These are phyloP conservation scores for Andrena trimmerana DNA, from an alignment of 2,888 invertebrate species.

Conservation along the genomic window DNA sequence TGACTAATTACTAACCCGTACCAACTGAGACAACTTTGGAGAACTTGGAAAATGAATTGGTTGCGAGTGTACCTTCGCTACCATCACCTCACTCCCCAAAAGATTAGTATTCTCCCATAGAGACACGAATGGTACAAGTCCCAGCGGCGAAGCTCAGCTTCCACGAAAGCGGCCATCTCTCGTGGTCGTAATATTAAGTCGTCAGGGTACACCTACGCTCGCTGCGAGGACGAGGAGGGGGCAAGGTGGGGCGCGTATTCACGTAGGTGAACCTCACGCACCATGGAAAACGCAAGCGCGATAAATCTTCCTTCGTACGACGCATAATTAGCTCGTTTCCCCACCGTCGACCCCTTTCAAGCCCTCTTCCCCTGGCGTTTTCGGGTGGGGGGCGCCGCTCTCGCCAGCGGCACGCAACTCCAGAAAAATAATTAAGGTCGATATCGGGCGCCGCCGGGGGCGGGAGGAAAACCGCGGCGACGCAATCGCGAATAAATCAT, in stretches of 20 bases:
- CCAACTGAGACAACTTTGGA: too few species aligned
- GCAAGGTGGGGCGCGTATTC: constrained; percentile 17
- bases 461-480: constrained; percentile 38
- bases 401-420: background rate
- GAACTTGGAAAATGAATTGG: background rate
- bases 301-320: constrained; percentile 78
- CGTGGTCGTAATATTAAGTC: constrained; percentile 72
- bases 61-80: background rate
- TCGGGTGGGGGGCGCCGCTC: constrained; percentile 5
- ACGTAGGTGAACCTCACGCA: constrained; percentile 58
- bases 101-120: constrained; percentile 26
- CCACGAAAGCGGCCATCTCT: constrained; percentile 47
- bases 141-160: constrained; percentile 8
- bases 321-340: constrained; percentile 76
- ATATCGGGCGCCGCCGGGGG: constrained; percentile 8
- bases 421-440: constrained; percentile 59
- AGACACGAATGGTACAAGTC: constrained; percentile 10
- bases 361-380: constrained; percentile 17
- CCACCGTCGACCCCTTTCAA: constrained; percentile 21
- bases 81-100: background rate
- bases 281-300: constrained; percentile 67
- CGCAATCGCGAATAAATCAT: constrained; percentile 62
- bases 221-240: constrained; percentile 17
- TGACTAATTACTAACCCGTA: background rate
- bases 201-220: constrained; percentile 72